Base-by-base conservation (phyloP, 2,797 vertebrate species). In the Pseudochaenichthys georgianus region DNA sequence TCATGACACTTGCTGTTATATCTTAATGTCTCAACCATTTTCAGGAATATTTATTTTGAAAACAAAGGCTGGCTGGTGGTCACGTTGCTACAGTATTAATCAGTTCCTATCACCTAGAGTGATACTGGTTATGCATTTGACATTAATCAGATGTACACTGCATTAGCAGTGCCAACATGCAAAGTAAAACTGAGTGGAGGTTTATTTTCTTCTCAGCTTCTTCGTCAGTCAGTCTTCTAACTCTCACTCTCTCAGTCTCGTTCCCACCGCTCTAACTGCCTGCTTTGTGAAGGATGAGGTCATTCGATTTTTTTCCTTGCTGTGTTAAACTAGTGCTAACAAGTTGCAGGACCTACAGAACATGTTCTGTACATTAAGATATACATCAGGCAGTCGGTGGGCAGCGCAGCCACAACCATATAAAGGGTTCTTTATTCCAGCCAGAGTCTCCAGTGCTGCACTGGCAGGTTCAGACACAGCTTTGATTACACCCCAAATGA, bases 361-460 rank as follows among this genome's bases (percentile, higher is more conserved):
- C 89, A 92, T 89, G 89, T 90, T 92, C 92, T 92, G 88, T 91
- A 92, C 92, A 93, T 95, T 93, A 93, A 94, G 93, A 93, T 94
- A 94, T 92, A 94, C 90, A 94, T 94, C 92, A 93, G 92, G 89
- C 91, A 82, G 88, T 86, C 82, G 55, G 85, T 90, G 92, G 90
- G 92, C 92, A 92, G 83, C 87, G 19, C 81, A 83, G 84, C 83
- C 80, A 75, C 89, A 81, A 84, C 87, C 87, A 88, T 90, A 94
- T 94, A 94, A 94, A 94, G 93, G 81, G 63, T 59, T 82, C 89
- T 93, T 94, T 94, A 92, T 95, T 94, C 88, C 83, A 86, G 88
- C 89, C 85, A 74, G 82, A 88, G 90, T 89, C 92, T 91, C 80
- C 85, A 81, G 88, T 31, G 64, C 87, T 90, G 83, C 86, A 86